Percentiles rank a stretch among this genome's conserved stretches.
Conservation (phyloP, 2,113 vertebrate genomes). For the Ailuropoda melanoleuca region DNA sequence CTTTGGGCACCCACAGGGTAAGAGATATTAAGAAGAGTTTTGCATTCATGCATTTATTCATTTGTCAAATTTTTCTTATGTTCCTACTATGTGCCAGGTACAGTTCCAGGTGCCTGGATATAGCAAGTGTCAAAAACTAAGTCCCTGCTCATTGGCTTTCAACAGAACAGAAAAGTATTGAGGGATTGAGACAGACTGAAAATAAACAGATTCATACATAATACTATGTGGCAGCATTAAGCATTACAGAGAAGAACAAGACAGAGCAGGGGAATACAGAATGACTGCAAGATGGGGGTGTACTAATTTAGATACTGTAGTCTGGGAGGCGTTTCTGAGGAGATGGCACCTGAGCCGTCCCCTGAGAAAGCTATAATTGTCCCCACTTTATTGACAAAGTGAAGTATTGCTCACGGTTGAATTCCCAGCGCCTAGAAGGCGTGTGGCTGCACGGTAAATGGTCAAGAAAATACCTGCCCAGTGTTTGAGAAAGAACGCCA, state of each 20-base stretch:
- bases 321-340: not conserved
- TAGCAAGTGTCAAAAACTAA: not conserved
- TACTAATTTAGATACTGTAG: not conserved
- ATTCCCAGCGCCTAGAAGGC: not conserved
- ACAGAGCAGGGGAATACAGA: not conserved
- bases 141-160: not conserved
- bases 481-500: not conserved
- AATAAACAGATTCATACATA: not conserved
- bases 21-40: not conserved
- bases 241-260: not conserved
- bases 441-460: not conserved
- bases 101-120: not conserved
- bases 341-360: not conserved
- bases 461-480: not conserved
- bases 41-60: not conserved
- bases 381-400: not conserved
- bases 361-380: not conserved
- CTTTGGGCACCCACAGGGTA: not conserved
- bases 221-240: too few species aligned
- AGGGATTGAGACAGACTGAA: not conserved
- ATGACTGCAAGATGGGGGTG: not conserved
- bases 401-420: accelerated
- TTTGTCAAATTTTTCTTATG: not conserved
- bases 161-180: not conserved
- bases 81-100: not conserved